These are phyloP conservation scores for Frankliniella fusca DNA, from an alignment of 2,888 invertebrate species.

Conservation along the genomic window DNA sequence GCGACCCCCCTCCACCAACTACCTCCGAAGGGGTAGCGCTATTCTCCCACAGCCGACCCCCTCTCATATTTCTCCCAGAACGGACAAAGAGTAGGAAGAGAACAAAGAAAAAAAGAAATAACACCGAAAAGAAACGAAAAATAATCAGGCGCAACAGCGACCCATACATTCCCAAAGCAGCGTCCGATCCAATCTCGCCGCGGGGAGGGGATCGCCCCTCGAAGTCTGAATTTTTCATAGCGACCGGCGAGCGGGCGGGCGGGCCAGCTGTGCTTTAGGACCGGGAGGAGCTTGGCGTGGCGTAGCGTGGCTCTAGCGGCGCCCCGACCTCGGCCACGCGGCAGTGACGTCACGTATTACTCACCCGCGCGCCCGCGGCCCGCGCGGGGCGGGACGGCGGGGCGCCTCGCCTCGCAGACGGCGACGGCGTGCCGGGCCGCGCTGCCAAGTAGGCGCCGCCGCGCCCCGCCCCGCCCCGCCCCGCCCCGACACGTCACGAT, in stretches of 20 bases:
- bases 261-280: background rate
- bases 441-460: background rate
- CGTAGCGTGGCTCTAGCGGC: background rate
- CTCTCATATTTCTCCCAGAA: no score
- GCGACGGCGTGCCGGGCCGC: background rate
- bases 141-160: background rate
- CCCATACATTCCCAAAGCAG: background rate
- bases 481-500: background rate
- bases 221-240: background rate
- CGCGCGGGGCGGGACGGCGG: no score
- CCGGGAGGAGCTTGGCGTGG: background rate
- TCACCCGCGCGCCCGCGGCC: background rate
- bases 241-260: background rate
- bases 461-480: background rate
- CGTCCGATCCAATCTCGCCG: background rate
- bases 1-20: no score
- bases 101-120: background rate
- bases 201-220: background rate
- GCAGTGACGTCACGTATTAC: conserved; percentile 14
- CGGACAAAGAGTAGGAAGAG: no score
- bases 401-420: background rate
- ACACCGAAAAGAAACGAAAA: background rate
- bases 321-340: background rate
- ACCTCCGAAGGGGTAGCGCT: no score
- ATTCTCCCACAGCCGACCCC: no score